Evolutionary conservation across 2,113 vertebrate genomes (phyloP).

Genomic region (Bothrops jararaca): DNA sequence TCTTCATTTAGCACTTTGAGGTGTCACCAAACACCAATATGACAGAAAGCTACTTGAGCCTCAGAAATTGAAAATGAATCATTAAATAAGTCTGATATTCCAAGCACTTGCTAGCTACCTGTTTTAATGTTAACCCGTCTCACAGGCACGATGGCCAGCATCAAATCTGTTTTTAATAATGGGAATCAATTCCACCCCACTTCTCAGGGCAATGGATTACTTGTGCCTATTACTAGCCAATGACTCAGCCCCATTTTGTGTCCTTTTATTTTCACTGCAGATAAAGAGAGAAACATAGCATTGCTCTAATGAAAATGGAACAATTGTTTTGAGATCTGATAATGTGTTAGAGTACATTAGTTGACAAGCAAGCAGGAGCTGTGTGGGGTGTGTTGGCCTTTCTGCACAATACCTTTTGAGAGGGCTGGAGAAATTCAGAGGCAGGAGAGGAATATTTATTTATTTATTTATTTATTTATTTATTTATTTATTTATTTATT

Average conservation of each 20-base stretch:
- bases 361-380: slow-evolving; percentile 58
- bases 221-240: slow-evolving; percentile 69
- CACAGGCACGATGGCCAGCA: slow-evolving; percentile 46
- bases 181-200: slow-evolving; percentile 64
- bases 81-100: slow-evolving; percentile 56
- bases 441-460: slow-evolving; percentile 32
- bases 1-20: slow-evolving; percentile 35
- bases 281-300: slow-evolving; percentile 60
- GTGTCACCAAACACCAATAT: slow-evolving; percentile 34
- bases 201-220: slow-evolving; percentile 57
- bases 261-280: slow-evolving; percentile 16
- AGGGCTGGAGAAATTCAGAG: slow-evolving; percentile 46
- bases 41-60: slow-evolving; percentile 27
- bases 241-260: slow-evolving; percentile 64
- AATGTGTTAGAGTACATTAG: slow-evolving; percentile 63
- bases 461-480: no score
- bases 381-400: slow-evolving; percentile 58
- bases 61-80: slow-evolving; percentile 48
- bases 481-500: no score
- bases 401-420: slow-evolving; percentile 46
- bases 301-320: slow-evolving; percentile 64
- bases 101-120: slow-evolving; percentile 50
- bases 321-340: slow-evolving; percentile 71
- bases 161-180: slow-evolving; percentile 69
- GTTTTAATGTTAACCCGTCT: slow-evolving; percentile 60